These are phyloP conservation scores for Emydoidea blandingii DNA, from an alignment of 2,797 vertebrate genomes.

Conservation along the genomic window DNA sequence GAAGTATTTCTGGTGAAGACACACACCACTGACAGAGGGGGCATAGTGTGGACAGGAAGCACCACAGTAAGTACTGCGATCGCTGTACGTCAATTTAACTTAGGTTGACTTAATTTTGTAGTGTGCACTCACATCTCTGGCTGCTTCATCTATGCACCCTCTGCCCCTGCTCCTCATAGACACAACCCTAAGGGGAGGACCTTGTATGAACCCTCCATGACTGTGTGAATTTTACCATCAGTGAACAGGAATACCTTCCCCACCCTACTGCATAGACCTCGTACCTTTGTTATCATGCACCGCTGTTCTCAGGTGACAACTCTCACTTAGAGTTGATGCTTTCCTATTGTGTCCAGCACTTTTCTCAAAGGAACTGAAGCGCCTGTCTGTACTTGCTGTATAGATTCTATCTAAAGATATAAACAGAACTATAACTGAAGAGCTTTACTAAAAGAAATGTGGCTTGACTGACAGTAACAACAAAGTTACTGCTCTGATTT, in stretches of 20 bases:
- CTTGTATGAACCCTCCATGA: background rate
- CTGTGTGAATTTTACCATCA: background rate
- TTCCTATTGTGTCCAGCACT: background rate
- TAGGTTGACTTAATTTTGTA: background rate
- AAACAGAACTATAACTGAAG: background rate
- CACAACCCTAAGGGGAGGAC: background rate
- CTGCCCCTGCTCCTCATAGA: background rate
- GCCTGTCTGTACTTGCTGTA: background rate
- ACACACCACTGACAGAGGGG: background rate
- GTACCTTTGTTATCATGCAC: background rate
- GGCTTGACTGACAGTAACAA: background rate
- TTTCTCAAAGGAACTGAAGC: background rate
- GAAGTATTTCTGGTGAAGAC: background rate
- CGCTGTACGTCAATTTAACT: background rate
- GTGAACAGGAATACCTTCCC: background rate
- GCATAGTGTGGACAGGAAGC: background rate
- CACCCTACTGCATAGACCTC: background rate
- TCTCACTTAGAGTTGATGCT: background rate
- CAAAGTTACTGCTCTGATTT: background rate
- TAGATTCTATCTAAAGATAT: background rate
- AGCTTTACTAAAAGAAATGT: background rate
- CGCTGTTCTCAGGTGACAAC: background rate
- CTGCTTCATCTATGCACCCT: background rate
- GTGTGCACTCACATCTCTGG: background rate
- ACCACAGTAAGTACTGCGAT: background rate